A percentile compares a stretch with the other conserved stretches of the same genome.
Evolutionary conservation across 35 echinoderm and acorn worm species (phyloP).

Genomic region (Eucidaris tribuloides): DNA sequence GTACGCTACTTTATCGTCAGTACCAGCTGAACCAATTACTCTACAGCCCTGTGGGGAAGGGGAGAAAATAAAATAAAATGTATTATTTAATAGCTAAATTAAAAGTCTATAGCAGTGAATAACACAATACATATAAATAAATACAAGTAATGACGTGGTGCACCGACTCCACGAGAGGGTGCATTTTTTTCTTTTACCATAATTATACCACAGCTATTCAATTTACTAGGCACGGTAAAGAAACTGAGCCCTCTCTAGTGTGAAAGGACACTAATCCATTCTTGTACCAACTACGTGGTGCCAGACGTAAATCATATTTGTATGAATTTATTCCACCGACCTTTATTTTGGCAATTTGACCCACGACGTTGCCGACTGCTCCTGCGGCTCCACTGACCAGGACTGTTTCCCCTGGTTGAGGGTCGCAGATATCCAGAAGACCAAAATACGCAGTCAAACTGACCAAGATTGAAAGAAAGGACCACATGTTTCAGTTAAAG

Average conservation of each 20-base stretch:
- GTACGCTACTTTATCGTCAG: constrained; percentile 13
- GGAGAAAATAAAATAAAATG: too few species aligned
- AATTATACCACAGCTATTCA: neutral
- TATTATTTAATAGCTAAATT: neutral
- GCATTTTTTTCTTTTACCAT: neutral
- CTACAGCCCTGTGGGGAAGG: constrained; percentile 14
- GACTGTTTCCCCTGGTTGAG: constrained; percentile 61
- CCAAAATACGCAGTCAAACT: constrained; percentile 72
- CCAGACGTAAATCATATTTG: neutral
- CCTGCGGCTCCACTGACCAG: constrained; percentile 80
- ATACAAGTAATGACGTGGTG: neutral
- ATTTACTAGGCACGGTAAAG: neutral
- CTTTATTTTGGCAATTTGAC: constrained; percentile 79
- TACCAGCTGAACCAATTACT: constrained; percentile 28
- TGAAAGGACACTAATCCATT: neutral
- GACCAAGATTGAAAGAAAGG: neutral
- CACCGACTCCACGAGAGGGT: neutral
- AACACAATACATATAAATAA: neutral
- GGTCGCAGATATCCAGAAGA: constrained; percentile 36
- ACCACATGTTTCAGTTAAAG: neutral
- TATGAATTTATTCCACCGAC: neutral
- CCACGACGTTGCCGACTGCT: constrained; percentile 67
- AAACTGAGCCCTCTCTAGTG: neutral
- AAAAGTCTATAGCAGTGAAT: neutral
- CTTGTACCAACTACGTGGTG: neutral